Percentiles rank a stretch among this genome's conserved stretches.
phyloP scores from a whole-genome alignment of 2,113 vertebrate genomes.

The Clarias magur region DNA sequence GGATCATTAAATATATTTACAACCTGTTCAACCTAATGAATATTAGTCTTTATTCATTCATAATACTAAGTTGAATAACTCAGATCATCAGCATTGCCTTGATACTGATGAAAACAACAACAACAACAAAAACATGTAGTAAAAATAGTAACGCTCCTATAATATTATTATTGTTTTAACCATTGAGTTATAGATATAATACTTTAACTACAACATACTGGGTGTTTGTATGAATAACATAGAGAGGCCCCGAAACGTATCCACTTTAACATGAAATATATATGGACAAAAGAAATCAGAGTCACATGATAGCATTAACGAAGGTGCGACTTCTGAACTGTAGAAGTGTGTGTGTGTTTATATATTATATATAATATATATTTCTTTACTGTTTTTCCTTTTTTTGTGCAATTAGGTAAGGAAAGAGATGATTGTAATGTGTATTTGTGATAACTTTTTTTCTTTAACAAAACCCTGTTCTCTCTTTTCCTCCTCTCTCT shows the following conservation, averaged over 20 bases:
- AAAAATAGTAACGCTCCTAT: too few relatives aligned
- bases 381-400: too few relatives aligned
- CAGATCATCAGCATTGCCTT: background rate
- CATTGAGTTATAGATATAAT: background rate
- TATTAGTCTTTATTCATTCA: background rate
- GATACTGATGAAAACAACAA: background rate
- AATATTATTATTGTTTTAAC: background rate
- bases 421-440: slow-evolving; percentile 55
- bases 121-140: background rate
- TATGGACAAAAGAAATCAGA: too few relatives aligned
- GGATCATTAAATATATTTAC: background rate
- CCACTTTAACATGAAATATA: too few relatives aligned
- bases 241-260: too few relatives aligned
- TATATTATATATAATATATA: too few relatives aligned
- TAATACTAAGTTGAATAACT: background rate
- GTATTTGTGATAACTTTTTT: slow-evolving; percentile 43
- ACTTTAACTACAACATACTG: background rate
- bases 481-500: slow-evolving; percentile 14
- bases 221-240: background rate
- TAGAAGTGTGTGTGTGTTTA: too few relatives aligned
- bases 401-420: too few relatives aligned
- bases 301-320: too few relatives aligned
- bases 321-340: too few relatives aligned
- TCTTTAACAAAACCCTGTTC: slow-evolving; percentile 7
- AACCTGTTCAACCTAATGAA: background rate